These are phyloP conservation scores for Fragum whitleyi DNA, from an alignment of 2,888 invertebrate species.

Conservation along the genomic window DNA sequence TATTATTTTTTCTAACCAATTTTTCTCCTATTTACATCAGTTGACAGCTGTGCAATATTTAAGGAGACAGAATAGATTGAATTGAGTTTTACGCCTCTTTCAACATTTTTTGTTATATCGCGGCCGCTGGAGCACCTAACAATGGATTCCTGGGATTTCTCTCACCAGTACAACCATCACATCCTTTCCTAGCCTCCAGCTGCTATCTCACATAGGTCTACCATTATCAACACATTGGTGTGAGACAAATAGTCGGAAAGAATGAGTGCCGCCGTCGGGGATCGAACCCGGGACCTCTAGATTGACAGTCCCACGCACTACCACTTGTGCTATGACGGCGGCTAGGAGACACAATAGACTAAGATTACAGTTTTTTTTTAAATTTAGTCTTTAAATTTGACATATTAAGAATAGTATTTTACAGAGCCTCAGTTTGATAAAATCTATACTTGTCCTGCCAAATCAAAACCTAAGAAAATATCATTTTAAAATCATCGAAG, in stretches of 20 bases:
- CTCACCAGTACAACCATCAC: background rate
- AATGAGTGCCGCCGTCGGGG: background rate
- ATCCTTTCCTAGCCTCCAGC: slow-evolving; percentile 1
- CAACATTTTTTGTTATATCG: background rate
- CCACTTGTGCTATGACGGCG: background rate
- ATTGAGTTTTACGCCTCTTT: background rate
- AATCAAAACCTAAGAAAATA: too few relatives aligned
- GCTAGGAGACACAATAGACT: background rate
- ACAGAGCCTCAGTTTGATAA: too few relatives aligned
- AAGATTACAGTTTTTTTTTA: too few relatives aligned
- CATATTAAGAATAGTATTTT: too few relatives aligned
- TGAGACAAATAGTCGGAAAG: background rate
- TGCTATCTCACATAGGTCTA: background rate
- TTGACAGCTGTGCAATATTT: too few relatives aligned
- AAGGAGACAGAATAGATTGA: too few relatives aligned
- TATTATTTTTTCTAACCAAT: too few relatives aligned
- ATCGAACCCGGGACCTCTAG: background rate
- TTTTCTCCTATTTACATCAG: too few relatives aligned
- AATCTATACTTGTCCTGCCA: too few relatives aligned
- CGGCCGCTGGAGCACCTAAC: background rate
- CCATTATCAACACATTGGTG: background rate
- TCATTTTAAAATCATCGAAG: too few relatives aligned
- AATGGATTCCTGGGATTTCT: background rate
- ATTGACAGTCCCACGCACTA: background rate
- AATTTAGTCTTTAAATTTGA: too few relatives aligned